A percentile compares a stretch with the other conserved stretches of the same genome.
Evolutionary conservation across 2,888 invertebrate species (phyloP).

Genomic region (Synanthedon andrenaeformis): DNA sequence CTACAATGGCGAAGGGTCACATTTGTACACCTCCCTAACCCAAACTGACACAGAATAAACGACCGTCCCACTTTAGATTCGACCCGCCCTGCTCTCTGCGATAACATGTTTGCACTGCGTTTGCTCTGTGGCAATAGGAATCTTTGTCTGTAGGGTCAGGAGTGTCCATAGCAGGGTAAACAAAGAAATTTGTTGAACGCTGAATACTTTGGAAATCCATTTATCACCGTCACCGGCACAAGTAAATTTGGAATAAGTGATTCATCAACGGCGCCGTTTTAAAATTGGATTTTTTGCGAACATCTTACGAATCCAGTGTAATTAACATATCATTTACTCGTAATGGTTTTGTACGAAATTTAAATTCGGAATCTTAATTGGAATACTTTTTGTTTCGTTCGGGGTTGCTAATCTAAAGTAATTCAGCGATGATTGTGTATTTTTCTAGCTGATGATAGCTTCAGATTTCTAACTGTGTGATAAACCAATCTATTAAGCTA

Average conservation of each 20-base stretch:
- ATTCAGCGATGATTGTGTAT: no score
- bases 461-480: no score
- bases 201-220: slow-evolving; percentile 9
- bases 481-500: no score
- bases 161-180: slow-evolving; percentile 8
- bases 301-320: neutral
- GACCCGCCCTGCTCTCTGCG: neutral
- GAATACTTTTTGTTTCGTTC: neutral
- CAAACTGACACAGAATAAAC: slow-evolving; percentile 3
- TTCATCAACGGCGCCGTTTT: slow-evolving; percentile 8
- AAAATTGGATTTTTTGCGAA: slow-evolving; percentile 1
- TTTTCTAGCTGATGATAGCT: no score
- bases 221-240: slow-evolving; percentile 7
- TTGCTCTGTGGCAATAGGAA: slow-evolving; percentile 3
- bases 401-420: neutral
- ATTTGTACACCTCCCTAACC: slow-evolving; percentile 1
- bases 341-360: no score
- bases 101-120: no score
- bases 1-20: slow-evolving; percentile 2
- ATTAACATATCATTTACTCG: neutral
- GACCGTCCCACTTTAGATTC: neutral
- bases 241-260: slow-evolving; percentile 8
- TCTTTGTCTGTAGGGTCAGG: slow-evolving; percentile 2
- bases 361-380: no score
- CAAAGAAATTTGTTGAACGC: slow-evolving; percentile 10